A percentile compares a stretch with the other conserved stretches of the same genome.
These are phyloP conservation scores for Protaetia brevitarsis DNA, from an alignment of 1,140 invertebrate genomes.

Conservation along the genomic window DNA sequence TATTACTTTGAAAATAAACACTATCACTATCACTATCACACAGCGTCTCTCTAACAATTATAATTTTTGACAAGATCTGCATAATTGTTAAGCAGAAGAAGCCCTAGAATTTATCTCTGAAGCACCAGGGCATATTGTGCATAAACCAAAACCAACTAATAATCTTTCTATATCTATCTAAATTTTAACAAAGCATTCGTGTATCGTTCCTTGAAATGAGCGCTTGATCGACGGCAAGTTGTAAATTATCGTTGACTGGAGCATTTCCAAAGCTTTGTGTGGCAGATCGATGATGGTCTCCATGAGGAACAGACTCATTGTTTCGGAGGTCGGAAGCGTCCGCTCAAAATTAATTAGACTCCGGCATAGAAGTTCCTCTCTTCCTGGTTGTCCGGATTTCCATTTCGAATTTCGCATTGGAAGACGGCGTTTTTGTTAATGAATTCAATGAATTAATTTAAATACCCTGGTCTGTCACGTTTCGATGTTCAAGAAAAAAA, in stretches of 20 bases:
- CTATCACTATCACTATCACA: too few species aligned
- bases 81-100: too few species aligned
- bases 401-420: neutral
- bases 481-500: neutral
- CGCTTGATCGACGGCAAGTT: neutral
- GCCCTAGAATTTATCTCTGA: too few species aligned
- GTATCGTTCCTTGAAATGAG: too few species aligned
- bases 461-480: conserved; percentile 2
- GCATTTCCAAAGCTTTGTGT: neutral
- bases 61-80: too few species aligned
- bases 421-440: conserved; percentile 7
- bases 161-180: too few species aligned
- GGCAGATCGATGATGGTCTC: neutral
- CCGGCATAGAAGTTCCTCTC: neutral
- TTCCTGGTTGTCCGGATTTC: neutral
- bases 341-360: conserved; percentile 12
- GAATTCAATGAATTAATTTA: conserved; percentile 18
- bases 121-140: too few species aligned
- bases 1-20: too few species aligned
- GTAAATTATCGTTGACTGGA: conserved; percentile 1
- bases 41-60: too few species aligned
- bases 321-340: neutral
- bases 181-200: too few species aligned
- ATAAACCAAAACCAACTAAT: too few species aligned
- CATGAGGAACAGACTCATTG: conserved; percentile 9